Percentiles rank a stretch among this genome's conserved stretches.
Evolutionary conservation across 2,797 vertebrate genomes (phyloP).

Genomic region (Arrhamphus sclerolepis): DNA sequence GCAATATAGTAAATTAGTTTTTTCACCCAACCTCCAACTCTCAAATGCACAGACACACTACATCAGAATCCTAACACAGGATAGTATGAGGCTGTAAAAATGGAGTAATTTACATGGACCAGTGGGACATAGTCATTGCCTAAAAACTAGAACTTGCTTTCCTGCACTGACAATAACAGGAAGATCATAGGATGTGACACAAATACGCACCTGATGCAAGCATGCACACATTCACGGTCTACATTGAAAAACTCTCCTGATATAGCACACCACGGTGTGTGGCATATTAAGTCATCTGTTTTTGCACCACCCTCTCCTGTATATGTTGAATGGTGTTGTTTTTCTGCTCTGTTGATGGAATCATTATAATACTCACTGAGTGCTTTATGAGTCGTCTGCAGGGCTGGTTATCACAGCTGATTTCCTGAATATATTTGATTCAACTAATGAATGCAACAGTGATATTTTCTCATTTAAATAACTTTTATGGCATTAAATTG

Average conservation of each 20-base stretch:
- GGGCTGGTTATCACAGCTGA: too few species aligned
- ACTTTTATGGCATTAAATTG: too few species aligned
- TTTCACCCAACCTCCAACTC: too few species aligned
- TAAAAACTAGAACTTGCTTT: conserved; percentile 53
- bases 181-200: conserved; percentile 64
- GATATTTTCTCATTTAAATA: too few species aligned
- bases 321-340: background rate
- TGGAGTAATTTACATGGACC: conserved; percentile 8
- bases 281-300: conserved; percentile 33
- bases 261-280: conserved; percentile 8
- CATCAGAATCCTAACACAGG: too few species aligned
- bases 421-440: too few species aligned
- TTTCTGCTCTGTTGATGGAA: conserved; percentile 1
- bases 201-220: background rate
- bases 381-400: too few species aligned
- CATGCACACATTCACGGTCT: conserved; percentile 12
- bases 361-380: background rate
- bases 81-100: background rate
- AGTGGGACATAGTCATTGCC: conserved; percentile 18
- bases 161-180: conserved; percentile 76
- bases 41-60: too few species aligned
- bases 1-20: too few species aligned
- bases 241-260: conserved; percentile 3
- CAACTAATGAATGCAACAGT: too few species aligned
- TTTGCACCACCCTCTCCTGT: conserved; percentile 4